Evolutionary conservation across 1,140 invertebrate species (phyloP).

Genomic region (Macrobrachium rosenbergii): DNA sequence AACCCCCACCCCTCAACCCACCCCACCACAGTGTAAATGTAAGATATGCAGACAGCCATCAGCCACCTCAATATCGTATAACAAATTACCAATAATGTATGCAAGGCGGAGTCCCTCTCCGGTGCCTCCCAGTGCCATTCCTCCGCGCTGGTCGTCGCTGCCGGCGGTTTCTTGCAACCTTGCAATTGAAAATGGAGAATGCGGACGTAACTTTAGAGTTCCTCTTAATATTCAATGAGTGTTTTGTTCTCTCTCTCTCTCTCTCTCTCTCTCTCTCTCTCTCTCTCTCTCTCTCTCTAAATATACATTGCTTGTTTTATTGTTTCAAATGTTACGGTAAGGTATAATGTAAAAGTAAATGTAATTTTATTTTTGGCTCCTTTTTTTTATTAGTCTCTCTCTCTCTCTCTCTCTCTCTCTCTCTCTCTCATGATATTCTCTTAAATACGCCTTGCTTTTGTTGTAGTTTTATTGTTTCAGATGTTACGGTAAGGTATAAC

Average conservation of each 20-base stretch:
- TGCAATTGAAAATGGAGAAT: no score
- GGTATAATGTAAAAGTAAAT: no score
- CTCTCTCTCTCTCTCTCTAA: slow-evolving; percentile 1
- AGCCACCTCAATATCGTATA: no score
- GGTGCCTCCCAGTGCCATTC: no score
- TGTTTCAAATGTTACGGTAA: no score
- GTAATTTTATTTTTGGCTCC: neutral
- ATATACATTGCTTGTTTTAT: neutral
- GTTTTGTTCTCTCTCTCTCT: slow-evolving; percentile 25
- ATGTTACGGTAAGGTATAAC: no score
- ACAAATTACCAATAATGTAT: no score
- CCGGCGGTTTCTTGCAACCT: neutral
- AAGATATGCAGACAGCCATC: no score
- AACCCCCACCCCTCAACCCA: no score
- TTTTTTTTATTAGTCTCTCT: neutral
- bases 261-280: slow-evolving; percentile 33
- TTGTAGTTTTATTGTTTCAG: neutral
- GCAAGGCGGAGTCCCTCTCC: no score
- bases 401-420: slow-evolving; percentile 21
- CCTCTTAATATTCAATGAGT: neutral
- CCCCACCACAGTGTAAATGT: no score
- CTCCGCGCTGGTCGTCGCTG: neutral
- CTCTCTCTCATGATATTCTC: slow-evolving; percentile 1
- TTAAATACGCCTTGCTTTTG: neutral
- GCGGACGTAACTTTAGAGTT: neutral